phyloP scores from a whole-genome alignment of 2,113 vertebrate genomes.

The Pomatorhinus ruficollis region DNA sequence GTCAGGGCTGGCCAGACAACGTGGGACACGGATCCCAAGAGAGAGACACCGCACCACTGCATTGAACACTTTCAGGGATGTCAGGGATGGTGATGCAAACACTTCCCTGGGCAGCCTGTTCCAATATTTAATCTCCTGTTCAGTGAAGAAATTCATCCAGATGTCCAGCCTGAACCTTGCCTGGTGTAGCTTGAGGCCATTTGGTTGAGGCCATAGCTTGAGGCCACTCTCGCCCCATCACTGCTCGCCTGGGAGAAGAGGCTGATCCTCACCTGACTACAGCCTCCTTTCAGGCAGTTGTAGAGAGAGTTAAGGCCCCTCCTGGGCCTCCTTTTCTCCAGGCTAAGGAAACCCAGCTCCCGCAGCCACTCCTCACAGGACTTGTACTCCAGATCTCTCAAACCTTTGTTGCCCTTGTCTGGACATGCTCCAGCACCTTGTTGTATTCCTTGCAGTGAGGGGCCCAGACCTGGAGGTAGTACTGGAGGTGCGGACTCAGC shows the following conservation, averaged over 20 bases:
- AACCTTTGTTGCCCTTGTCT: rapidly evolving
- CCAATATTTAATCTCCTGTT: background rate
- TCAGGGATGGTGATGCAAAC: background rate
- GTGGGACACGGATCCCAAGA: too few species aligned
- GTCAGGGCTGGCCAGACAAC: too few species aligned
- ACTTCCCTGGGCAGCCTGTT: background rate
- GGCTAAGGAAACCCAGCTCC: background rate
- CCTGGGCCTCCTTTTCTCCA: background rate
- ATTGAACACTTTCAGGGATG: background rate
- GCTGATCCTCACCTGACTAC: rapidly evolving
- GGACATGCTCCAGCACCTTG: background rate
- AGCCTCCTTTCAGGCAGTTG: background rate
- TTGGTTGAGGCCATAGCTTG: background rate
- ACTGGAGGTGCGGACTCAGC: rapidly evolving
- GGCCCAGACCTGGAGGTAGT: too few species aligned
- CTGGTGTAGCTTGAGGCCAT: background rate
- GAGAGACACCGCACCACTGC: too few species aligned
- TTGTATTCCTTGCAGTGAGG: background rate
- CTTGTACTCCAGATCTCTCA: background rate
- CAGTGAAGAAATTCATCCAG: background rate
- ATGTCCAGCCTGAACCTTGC: rapidly evolving
- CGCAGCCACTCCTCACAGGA: background rate
- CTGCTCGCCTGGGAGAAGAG: background rate
- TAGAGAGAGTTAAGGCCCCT: background rate
- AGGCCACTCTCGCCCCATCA: rapidly evolving